phyloP scores from a whole-genome alignment of 1,140 invertebrate species.

The Cydia pomonella region DNA sequence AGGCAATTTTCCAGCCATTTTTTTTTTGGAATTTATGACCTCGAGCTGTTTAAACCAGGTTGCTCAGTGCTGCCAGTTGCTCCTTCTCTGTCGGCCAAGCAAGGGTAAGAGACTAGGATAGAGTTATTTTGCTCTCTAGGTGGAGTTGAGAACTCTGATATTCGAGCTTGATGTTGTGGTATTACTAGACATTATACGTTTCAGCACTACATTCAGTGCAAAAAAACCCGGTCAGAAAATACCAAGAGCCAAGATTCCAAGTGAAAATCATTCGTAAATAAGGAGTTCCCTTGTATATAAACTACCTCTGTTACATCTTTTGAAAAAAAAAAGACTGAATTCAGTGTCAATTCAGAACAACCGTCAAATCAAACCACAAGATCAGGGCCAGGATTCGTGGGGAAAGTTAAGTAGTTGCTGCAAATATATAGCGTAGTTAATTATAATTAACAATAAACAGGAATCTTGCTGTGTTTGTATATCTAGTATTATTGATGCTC shows the following conservation, averaged over 20 bases:
- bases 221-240: too few relatives aligned
- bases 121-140: too few relatives aligned
- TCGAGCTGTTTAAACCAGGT: neutral
- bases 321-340: conserved; percentile 79
- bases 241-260: neutral
- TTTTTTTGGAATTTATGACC: too few relatives aligned
- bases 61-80: neutral
- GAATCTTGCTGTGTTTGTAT: conserved; percentile 13
- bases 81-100: too few relatives aligned
- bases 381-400: neutral
- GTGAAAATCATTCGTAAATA: conserved; percentile 36
- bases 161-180: too few relatives aligned
- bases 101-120: too few relatives aligned
- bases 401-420: neutral
- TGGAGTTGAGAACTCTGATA: too few relatives aligned
- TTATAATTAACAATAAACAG: conserved; percentile 37
- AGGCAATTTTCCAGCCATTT: too few relatives aligned
- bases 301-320: conserved; percentile 73
- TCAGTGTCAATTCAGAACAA: conserved; percentile 80
- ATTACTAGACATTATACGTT: too few relatives aligned
- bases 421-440: conserved; percentile 27
- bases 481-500: neutral
- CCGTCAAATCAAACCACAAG: conserved; percentile 34
- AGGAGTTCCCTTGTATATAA: conserved; percentile 70
- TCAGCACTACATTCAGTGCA: too few relatives aligned